These are phyloP conservation scores for Amphimedon queenslandica DNA, from an alignment of 37 sponge, comb jelly and placozoan genomes.

Conservation along the genomic window DNA sequence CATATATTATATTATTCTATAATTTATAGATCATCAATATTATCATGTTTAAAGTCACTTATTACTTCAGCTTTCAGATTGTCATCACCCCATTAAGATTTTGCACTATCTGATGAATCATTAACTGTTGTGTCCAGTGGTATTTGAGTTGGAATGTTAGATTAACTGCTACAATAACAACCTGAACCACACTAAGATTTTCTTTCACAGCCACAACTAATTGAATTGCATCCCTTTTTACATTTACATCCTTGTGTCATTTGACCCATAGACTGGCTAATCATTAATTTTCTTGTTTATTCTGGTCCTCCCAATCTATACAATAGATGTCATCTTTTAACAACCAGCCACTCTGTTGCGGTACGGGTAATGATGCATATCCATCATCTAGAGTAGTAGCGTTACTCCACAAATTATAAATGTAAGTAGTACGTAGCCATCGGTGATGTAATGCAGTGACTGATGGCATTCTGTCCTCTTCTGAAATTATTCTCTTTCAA, in stretches of 20 bases:
- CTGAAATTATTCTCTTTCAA: not conserved
- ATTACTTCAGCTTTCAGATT: not conserved
- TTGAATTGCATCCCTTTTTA: slow-evolving; percentile 20
- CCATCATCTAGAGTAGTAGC: not conserved
- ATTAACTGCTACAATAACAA: slow-evolving; percentile 11
- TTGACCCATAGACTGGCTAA: not conserved
- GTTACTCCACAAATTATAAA: not conserved
- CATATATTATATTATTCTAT: too few relatives aligned
- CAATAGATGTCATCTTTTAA: too few relatives aligned
- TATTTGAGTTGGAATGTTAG: slow-evolving; percentile 5
- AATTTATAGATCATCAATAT: too few relatives aligned
- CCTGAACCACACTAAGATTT: slow-evolving; percentile 21
- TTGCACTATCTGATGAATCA: not conserved
- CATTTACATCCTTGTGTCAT: slow-evolving; percentile 15
- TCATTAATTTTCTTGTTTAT: not conserved
- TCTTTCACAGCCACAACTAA: slow-evolving; percentile 14
- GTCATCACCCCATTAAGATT: not conserved
- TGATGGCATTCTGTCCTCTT: slow-evolving; percentile 5
- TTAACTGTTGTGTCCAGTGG: not conserved
- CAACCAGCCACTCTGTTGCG: not conserved
- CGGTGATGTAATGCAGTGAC: not conserved
- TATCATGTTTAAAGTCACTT: too few relatives aligned
- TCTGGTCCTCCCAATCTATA: not conserved
- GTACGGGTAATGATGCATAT: not conserved
- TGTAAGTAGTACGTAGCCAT: slow-evolving; percentile 1